Evolutionary conservation across 2,113 vertebrate genomes (phyloP).

Genomic region (Halcyon senegalensis): DNA sequence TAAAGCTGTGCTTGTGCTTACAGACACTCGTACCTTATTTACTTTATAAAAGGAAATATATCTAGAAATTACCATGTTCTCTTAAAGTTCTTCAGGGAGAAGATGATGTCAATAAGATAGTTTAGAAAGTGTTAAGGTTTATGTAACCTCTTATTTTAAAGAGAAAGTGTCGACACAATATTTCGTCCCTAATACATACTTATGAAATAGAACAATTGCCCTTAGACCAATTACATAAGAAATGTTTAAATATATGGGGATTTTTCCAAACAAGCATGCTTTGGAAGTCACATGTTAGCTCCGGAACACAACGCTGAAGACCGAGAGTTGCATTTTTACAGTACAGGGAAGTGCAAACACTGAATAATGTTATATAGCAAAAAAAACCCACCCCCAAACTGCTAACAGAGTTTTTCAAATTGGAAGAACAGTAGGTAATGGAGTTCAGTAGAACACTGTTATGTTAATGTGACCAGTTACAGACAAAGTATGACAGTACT

Average conservation of each 20-base stretch:
- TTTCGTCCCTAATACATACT: background rate
- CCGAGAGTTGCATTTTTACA: background rate
- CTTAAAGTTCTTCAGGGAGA: background rate
- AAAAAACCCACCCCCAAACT: background rate
- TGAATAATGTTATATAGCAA: background rate
- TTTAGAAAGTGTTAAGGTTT: background rate
- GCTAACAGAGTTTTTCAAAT: background rate
- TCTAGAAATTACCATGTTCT: background rate
- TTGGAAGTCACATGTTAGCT: background rate
- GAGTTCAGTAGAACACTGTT: background rate
- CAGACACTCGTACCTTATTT: fast-evolving
- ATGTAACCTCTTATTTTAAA: background rate
- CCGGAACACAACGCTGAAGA: background rate
- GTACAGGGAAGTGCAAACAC: background rate
- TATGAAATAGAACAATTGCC: background rate
- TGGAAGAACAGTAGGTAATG: background rate
- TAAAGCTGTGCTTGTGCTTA: background rate
- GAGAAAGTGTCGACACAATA: background rate
- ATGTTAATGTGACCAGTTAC: background rate
- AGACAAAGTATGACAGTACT: background rate
- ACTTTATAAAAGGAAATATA: background rate
- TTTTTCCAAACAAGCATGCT: background rate
- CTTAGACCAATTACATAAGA: background rate
- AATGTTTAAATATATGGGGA: background rate
- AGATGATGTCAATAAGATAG: background rate